Evolutionary conservation across 23 tunicate species (phyloP), one percentile per base, ranked within the genome.

Genomic region (Botrylloides violaceus): DNA sequence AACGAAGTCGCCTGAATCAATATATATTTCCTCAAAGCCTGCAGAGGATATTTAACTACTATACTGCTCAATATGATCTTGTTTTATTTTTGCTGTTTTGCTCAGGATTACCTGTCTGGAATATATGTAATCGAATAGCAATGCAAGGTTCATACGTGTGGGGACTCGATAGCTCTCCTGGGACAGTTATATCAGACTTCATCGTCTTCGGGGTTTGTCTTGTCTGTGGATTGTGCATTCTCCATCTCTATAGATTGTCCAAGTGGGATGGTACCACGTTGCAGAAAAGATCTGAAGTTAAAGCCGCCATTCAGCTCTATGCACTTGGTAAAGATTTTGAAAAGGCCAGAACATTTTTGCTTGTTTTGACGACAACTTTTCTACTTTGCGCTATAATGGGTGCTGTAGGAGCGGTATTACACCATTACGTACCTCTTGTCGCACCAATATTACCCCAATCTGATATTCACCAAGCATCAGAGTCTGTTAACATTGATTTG

Each of bases 151-250:
- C 70, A 6, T 63, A 63, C 33, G 35, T 63, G 34, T 63, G 70
- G 70, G 70, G 70, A 25, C 33, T 63, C 18, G 70, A 63, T 9
- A 34, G 35, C 4, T 63, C 70, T 3, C 33, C 33, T 63, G 70
- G 70, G 33, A 63, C 70, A 25, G 19, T 27, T 28, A 28, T 63
- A 31, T 27, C 70, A 3, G 35, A 63, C 33, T 63, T 25, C 9
- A 31, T 63, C 3, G 33, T 63, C 35, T 31, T 25, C 3, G 33
- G 20, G 3, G 23, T 33, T 3, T 63, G 70, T 9, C 33, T 63
- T 33, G 35, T 63, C n/a, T 63, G 29, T 31, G 35, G 70, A 3
- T 29, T 27, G 32, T 43, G 53, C 53, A 43, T 15, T 43, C 15
- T 43, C 15, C 53, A 43, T 9, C 53, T 43, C 53, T 43, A 43